Conservation (phyloP, 2,113 vertebrate genomes). For the Ceyx margarethae region DNA sequence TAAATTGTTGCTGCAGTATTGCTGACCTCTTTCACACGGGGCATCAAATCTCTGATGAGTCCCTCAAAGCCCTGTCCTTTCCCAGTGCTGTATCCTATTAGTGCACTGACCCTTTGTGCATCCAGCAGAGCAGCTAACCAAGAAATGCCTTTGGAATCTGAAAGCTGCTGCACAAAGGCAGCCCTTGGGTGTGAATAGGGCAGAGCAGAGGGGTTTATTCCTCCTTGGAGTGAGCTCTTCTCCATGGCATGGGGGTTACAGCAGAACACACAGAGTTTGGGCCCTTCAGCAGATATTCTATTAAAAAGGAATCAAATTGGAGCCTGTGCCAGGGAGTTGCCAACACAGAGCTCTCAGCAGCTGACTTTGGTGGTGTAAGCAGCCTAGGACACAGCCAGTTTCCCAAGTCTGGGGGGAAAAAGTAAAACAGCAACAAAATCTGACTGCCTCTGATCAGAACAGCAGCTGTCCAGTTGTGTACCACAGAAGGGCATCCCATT, state of each 20-base stretch:
- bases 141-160: conserved; percentile 58
- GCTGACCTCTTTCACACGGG: conserved; percentile 29
- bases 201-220: conserved; percentile 3
- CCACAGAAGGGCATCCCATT: not conserved
- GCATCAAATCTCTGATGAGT: conserved; percentile 42
- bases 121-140: conserved; percentile 60
- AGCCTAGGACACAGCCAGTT: not conserved
- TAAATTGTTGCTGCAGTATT: conserved; percentile 48
- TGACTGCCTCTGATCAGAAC: not conserved
- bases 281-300: not conserved
- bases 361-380: not conserved
- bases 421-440: not conserved
- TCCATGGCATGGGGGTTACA: not conserved
- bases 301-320: not conserved
- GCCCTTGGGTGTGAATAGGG: conserved; percentile 36
- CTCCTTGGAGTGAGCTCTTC: not conserved
- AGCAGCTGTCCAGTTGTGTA: not conserved
- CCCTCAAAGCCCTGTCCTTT: conserved; percentile 6
- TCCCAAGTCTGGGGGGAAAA: not conserved
- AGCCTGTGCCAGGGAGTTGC: not conserved
- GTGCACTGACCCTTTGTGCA: conserved; percentile 58
- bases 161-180: conserved; percentile 53
- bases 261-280: not conserved
- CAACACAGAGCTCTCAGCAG: not conserved
- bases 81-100: conserved; percentile 56